These are phyloP conservation scores for Hipposideros armiger DNA, from an alignment of 2,113 vertebrate genomes.

Conservation along the genomic window DNA sequence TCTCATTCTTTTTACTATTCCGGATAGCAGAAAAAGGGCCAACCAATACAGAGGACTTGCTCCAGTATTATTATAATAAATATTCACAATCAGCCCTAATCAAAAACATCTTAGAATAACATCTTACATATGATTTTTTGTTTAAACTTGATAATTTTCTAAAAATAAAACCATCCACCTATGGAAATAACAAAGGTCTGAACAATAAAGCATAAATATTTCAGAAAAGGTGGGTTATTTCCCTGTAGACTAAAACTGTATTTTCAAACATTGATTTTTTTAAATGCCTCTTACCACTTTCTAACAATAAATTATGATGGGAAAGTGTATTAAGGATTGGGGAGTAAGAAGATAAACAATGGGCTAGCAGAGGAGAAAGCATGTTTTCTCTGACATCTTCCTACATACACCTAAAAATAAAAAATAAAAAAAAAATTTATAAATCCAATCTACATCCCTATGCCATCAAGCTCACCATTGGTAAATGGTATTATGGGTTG, in stretches of 20 bases:
- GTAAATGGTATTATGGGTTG: background rate
- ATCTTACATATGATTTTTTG: background rate
- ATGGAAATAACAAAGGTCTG: background rate
- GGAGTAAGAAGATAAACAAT: background rate
- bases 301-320: slow-evolving; percentile 2
- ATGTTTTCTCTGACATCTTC: background rate
- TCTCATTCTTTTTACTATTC: background rate
- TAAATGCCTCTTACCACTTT: background rate
- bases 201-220: background rate
- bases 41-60: background rate
- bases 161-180: slow-evolving; percentile 11
- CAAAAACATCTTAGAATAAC: background rate
- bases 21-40: background rate
- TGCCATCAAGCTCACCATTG: background rate
- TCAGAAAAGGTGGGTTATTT: slow-evolving; percentile 19
- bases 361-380: background rate
- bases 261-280: slow-evolving; percentile 20
- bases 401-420: background rate
- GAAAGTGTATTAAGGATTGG: accelerated
- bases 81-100: background rate
- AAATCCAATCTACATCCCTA: background rate
- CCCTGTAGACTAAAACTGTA: background rate
- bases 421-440: background rate
- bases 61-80: background rate
- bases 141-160: background rate